A percentile compares a stretch with the other conserved stretches of the same genome.
Evolutionary conservation across 2,797 vertebrate species (phyloP).

Genomic region (Molothrus ater): DNA sequence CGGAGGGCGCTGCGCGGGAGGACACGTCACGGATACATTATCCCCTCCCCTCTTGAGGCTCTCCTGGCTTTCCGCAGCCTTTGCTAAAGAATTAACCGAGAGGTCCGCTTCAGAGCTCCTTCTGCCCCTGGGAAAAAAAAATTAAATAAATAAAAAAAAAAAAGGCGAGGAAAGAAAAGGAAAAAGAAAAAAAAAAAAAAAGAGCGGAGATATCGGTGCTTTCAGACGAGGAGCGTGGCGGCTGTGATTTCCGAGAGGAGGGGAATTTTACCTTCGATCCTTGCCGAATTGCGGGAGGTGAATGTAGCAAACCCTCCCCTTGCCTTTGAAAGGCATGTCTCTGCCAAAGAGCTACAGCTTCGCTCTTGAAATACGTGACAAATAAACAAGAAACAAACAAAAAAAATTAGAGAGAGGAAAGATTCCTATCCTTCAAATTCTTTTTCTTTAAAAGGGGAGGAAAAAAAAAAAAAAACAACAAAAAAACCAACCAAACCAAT

Average conservation of each 20-base stretch:
- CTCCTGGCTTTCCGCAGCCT: constrained; percentile 36
- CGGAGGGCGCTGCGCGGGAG: constrained; percentile 32
- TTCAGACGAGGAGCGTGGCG: background rate
- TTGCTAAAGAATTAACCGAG: constrained; percentile 27
- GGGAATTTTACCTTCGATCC: constrained; percentile 2
- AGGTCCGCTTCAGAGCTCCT: constrained; percentile 30
- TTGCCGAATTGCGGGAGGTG: background rate
- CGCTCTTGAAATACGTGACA: background rate
- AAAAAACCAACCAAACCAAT: background rate
- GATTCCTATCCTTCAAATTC: background rate
- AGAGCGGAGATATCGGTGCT: background rate
- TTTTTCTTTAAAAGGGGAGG: background rate
- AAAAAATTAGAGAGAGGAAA: background rate
- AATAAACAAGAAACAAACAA: background rate
- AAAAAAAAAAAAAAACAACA: background rate
- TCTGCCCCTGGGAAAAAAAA: background rate
- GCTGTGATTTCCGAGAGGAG: background rate
- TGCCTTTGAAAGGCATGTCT: constrained; percentile 3
- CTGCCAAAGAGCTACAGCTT: background rate
- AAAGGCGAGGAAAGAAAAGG: rapidly evolving
- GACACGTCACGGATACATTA: constrained; percentile 61
- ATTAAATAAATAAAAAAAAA: background rate
- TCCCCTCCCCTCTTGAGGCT: constrained; percentile 57
- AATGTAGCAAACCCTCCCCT: background rate
- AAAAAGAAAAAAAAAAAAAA: background rate